phyloP scores from a whole-genome alignment of 2,888 invertebrate genomes.

The Nineta flava region DNA sequence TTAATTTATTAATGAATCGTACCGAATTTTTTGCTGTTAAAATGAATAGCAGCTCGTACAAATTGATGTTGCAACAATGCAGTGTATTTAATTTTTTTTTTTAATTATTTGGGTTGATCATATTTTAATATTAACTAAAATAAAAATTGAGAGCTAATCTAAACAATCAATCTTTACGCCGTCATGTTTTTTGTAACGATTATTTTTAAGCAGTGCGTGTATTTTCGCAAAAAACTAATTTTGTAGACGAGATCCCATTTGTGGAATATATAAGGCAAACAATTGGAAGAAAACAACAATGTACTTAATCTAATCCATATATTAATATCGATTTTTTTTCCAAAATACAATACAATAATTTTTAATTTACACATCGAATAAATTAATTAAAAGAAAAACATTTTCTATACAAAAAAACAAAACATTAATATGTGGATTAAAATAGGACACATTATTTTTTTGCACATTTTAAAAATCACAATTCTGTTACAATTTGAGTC shows the following conservation, averaged over 20 bases:
- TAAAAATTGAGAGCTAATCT: too few relatives aligned
- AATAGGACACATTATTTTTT: neutral
- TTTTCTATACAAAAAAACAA: neutral
- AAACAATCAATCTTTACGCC: too few relatives aligned
- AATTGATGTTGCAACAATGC: too few relatives aligned
- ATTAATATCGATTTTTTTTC: neutral
- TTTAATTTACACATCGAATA: neutral
- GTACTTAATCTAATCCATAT: conserved; percentile 2
- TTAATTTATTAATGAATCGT: too few relatives aligned
- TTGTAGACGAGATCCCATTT: neutral
- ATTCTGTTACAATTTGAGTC: too few relatives aligned
- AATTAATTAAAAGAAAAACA: neutral
- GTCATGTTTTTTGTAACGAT: too few relatives aligned
- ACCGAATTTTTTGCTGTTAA: too few relatives aligned
- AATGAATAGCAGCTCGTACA: too few relatives aligned
- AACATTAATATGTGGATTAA: conserved; percentile 3
- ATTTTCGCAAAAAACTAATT: neutral
- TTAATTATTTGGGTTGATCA: too few relatives aligned
- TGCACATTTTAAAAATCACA: too few relatives aligned
- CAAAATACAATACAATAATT: neutral
- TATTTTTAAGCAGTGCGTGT: neutral
- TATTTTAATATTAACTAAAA: too few relatives aligned
- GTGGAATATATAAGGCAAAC: neutral
- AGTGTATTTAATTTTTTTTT: too few relatives aligned
- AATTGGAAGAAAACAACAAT: neutral